Conservation (phyloP, 2,797 vertebrate species). For the Cossypha dichroa region DNA sequence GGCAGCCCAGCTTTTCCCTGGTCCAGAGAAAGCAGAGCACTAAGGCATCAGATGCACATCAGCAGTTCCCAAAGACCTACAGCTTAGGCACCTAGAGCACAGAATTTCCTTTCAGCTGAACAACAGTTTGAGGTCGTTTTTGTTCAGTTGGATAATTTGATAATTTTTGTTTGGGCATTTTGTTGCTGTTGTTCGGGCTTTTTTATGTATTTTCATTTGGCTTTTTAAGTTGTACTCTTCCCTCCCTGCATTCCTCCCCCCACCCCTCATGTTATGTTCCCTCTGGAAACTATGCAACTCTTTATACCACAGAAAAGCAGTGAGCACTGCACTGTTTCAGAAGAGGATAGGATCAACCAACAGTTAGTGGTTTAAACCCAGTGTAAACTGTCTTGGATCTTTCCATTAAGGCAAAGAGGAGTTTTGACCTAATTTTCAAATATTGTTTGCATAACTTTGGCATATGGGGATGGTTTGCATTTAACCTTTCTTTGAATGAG, state of each 20-base stretch:
- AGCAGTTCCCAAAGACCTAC: not conserved
- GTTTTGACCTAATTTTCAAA: not conserved
- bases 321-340: not conserved
- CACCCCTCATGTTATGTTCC: not conserved
- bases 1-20: not conserved
- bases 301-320: not conserved
- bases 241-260: accelerated
- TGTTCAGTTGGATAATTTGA: not conserved
- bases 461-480: not conserved
- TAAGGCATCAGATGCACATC: not conserved
- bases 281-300: not conserved
- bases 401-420: not conserved
- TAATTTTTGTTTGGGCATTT: not conserved
- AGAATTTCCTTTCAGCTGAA: not conserved
- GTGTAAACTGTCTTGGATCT: not conserved
- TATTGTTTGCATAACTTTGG: not conserved
- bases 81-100: not conserved
- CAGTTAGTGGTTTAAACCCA: not conserved
- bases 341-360: not conserved
- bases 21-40: not conserved
- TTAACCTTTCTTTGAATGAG: not conserved
- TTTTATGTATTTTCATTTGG: accelerated
- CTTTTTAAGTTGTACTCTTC: not conserved
- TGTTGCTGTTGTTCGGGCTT: accelerated
- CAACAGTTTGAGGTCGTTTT: not conserved